Conservation (phyloP, 35 echinoderm and acorn worm species). For the Amphiura filiformis region DNA sequence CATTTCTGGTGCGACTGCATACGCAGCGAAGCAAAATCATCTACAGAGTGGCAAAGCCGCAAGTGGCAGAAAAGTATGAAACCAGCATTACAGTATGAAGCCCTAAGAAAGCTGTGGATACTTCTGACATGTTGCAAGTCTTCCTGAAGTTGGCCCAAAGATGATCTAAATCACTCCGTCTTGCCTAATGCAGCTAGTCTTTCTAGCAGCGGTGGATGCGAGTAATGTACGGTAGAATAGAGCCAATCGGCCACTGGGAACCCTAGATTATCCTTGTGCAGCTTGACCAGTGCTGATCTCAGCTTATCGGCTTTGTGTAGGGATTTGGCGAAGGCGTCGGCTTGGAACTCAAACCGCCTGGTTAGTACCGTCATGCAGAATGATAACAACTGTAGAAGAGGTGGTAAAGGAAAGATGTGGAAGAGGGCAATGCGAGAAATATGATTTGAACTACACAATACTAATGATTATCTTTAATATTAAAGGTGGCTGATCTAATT, state of each 20-base stretch:
- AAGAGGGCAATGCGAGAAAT: too few species aligned
- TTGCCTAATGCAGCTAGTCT: slow-evolving; percentile 84
- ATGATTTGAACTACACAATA: background rate
- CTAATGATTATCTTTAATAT: too few species aligned
- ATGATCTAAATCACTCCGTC: slow-evolving; percentile 65
- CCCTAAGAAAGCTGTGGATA: background rate
- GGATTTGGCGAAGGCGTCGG: slow-evolving; percentile 86
- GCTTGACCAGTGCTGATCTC: slow-evolving; percentile 77
- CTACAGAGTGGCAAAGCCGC: too few species aligned
- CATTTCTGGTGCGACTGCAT: too few species aligned
- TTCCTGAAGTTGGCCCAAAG: too few species aligned
- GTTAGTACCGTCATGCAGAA: slow-evolving; percentile 91
- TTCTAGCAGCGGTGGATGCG: slow-evolving; percentile 91
- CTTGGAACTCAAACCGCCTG: slow-evolving; percentile 87
- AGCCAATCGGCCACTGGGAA: slow-evolving; percentile 96
- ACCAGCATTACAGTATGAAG: background rate
- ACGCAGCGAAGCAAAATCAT: too few species aligned
- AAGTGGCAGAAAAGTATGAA: too few species aligned
- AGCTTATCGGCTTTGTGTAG: slow-evolving; percentile 62
- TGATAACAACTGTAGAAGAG: slow-evolving; percentile 64
- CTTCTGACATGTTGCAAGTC: too few species aligned
- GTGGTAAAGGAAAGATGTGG: background rate
- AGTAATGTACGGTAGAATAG: slow-evolving; percentile 91
- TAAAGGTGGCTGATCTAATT: too few species aligned
- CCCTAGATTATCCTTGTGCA: slow-evolving; percentile 94